Conservation (phyloP, 2,113 vertebrate genomes). For the Crotalus helleri region DNA sequence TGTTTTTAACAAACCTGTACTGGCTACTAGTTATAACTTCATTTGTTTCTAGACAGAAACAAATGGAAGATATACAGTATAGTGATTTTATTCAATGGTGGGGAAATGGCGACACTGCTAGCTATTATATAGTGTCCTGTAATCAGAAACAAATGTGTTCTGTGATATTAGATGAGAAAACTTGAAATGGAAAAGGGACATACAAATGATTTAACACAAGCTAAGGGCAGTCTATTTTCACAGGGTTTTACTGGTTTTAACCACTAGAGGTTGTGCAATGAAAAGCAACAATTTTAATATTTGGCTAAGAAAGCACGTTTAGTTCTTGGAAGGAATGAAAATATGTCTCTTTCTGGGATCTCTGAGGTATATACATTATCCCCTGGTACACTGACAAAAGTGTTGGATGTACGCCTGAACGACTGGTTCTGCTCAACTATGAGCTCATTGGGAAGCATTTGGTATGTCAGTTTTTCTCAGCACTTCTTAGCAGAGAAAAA, state of each 20-base stretch:
- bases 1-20: neutral
- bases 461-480: constrained; percentile 3
- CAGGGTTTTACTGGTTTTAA: constrained; percentile 51
- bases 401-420: neutral
- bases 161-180: constrained; percentile 71
- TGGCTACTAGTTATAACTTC: neutral
- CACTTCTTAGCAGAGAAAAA: neutral
- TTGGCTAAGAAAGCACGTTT: constrained; percentile 49
- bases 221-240: constrained; percentile 45
- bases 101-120: constrained; percentile 45
- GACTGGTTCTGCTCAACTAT: neutral
- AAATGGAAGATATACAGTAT: neutral
- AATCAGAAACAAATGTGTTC: constrained; percentile 79
- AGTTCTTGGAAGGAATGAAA: constrained; percentile 41
- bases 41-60: neutral
- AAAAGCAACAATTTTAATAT: constrained; percentile 59
- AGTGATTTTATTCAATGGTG: constrained; percentile 47
- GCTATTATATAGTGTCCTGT: constrained; percentile 61
- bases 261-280: constrained; percentile 50
- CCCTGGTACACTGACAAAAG: neutral
- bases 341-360: neutral
- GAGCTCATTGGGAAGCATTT: neutral
- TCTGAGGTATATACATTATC: neutral
- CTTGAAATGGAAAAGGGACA: constrained; percentile 52
- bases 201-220: constrained; percentile 64